Conservation (phyloP, 2,888 invertebrate genomes). For the Leucophenga maculata region DNA sequence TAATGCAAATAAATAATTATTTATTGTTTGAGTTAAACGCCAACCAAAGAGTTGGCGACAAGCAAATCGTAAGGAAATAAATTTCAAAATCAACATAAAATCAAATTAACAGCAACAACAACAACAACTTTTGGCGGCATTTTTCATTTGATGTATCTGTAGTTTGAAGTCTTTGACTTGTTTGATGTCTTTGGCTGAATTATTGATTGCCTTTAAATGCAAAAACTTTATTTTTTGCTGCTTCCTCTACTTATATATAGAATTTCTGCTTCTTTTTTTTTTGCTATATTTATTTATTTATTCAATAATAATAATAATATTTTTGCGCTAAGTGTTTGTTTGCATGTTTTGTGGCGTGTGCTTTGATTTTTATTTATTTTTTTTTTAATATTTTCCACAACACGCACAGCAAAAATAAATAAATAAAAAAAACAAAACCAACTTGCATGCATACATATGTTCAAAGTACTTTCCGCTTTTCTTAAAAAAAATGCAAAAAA, state of each 20-base stretch:
- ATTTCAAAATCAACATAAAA: constrained; percentile 17
- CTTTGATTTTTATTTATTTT: constrained; percentile 13
- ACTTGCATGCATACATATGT: too few relatives aligned
- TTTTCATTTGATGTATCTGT: constrained; percentile 17
- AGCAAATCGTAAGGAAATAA: not conserved
- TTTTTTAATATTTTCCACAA: not conserved
- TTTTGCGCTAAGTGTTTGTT: constrained; percentile 24
- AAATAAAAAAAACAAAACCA: too few relatives aligned
- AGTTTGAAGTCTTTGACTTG: not conserved
- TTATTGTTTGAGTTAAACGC: not conserved
- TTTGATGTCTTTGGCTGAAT: not conserved
- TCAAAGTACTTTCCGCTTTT: too few relatives aligned
- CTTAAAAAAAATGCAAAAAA: too few relatives aligned
- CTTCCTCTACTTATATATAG: too few relatives aligned
- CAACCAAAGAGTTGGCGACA: not conserved
- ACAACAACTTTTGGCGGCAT: constrained; percentile 3
- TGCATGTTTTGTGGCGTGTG: constrained; percentile 25
- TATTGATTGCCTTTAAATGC: too few relatives aligned
- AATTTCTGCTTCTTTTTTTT: constrained; percentile 5
- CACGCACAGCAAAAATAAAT: constrained; percentile 6
- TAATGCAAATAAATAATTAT: constrained; percentile 22
- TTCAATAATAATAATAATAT: not conserved
- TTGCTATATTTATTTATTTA: not conserved
- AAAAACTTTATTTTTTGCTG: too few relatives aligned
- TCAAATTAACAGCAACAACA: not conserved